phyloP scores from a whole-genome alignment of 2,113 vertebrate genomes.

The Urocolius indicus region DNA sequence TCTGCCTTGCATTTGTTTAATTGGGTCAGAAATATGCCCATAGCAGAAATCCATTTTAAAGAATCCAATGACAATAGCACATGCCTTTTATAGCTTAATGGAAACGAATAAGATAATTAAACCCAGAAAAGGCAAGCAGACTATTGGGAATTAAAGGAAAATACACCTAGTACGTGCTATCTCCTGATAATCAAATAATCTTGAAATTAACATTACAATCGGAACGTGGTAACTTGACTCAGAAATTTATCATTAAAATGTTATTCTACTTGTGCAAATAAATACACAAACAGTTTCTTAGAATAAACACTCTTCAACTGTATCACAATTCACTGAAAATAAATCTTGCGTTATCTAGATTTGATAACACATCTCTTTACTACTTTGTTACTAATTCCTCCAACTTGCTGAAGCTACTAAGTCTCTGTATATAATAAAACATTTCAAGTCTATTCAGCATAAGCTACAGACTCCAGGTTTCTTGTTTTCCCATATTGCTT shows the following conservation, averaged over 20 bases:
- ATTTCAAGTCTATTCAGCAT: background rate
- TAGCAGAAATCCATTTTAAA: constrained; percentile 73
- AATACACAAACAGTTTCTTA: background rate
- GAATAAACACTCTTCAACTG: background rate
- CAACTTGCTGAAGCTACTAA: background rate
- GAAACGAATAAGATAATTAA: constrained; percentile 59
- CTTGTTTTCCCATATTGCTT: background rate
- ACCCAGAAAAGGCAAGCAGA: constrained; percentile 3
- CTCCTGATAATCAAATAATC: background rate
- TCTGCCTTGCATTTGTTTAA: constrained; percentile 49
- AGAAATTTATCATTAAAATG: background rate
- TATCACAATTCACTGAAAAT: background rate
- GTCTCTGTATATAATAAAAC: background rate
- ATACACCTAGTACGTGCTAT: background rate
- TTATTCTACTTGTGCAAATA: background rate
- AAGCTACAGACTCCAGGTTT: background rate
- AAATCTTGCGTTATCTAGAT: background rate
- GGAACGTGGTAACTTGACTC: background rate
- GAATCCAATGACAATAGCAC: constrained; percentile 47
- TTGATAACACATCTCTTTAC: background rate
- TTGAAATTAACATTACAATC: background rate
- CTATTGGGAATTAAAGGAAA: constrained; percentile 34
- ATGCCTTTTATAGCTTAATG: constrained; percentile 53
- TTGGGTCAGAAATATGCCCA: constrained; percentile 69
- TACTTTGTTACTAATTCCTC: background rate